Percentiles rank a stretch among this genome's conserved stretches.
phyloP scores from a whole-genome alignment of 2,113 vertebrate genomes.

The Genyomyrus donnyi region DNA sequence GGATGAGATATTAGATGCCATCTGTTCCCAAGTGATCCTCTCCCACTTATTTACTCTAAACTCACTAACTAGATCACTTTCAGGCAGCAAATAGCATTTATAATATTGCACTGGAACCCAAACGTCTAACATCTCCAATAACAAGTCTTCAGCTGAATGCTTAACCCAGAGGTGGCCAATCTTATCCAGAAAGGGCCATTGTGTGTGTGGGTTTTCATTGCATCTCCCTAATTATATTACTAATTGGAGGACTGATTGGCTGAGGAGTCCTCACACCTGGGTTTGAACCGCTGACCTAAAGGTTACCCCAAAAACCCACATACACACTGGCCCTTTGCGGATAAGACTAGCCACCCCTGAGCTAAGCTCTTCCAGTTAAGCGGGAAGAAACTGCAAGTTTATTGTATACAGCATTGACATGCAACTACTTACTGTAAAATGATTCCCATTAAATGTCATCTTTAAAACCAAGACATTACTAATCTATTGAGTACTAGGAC shows the following conservation, averaged over 20 bases:
- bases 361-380: background rate
- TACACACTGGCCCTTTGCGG: too few relatives aligned
- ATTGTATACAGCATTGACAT: background rate
- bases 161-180: background rate
- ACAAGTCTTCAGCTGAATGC: background rate
- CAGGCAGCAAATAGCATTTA: background rate
- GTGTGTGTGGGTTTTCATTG: too few relatives aligned
- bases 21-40: background rate
- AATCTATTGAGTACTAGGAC: background rate
- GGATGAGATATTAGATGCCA: background rate
- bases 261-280: too few relatives aligned
- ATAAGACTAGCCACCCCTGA: too few relatives aligned
- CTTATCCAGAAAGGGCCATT: too few relatives aligned
- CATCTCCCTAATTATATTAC: too few relatives aligned
- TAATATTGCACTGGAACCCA: background rate
- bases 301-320: too few relatives aligned
- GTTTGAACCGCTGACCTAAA: too few relatives aligned
- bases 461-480: background rate
- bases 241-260: too few relatives aligned
- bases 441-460: background rate
- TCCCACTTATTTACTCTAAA: background rate
- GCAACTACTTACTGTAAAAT: background rate
- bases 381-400: background rate
- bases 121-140: background rate
- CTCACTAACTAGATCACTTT: background rate